phyloP scores from a whole-genome alignment of 2,797 vertebrate genomes.

The Ctenosaura bakeri region DNA sequence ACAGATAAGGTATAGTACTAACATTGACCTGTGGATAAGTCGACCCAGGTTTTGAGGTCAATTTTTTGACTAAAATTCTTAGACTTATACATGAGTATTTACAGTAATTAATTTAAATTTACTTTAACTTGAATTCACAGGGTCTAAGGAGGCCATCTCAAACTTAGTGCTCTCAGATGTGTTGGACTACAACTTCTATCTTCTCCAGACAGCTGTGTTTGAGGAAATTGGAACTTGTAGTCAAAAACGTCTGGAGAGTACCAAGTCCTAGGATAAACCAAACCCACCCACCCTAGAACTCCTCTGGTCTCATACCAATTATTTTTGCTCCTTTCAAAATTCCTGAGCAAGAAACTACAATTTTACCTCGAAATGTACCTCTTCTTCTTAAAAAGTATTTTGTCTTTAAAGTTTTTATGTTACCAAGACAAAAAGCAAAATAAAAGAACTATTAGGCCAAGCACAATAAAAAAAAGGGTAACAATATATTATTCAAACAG shows the following conservation, averaged over 20 bases:
- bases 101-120: not conserved
- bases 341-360: not conserved
- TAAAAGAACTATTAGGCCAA: too few relatives aligned
- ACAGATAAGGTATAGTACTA: too few relatives aligned
- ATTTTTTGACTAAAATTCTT: too few relatives aligned
- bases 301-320: not conserved
- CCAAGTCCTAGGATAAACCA: not conserved
- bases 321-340: not conserved
- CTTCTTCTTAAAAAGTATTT: not conserved
- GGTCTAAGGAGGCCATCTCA: not conserved
- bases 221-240: not conserved
- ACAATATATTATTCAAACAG: not conserved
- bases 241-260: not conserved
- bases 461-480: too few relatives aligned
- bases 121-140: too few relatives aligned
- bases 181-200: not conserved
- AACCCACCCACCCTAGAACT: not conserved
- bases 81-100: too few relatives aligned
- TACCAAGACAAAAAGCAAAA: too few relatives aligned
- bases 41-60: too few relatives aligned
- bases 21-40: too few relatives aligned
- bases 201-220: not conserved
- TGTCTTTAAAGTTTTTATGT: not conserved
- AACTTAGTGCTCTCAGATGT: not conserved
- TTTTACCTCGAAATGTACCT: not conserved